These are phyloP conservation scores for Pocillopora damicornis DNA, from an alignment of 64 coral and sea anemone genomes.

Conservation along the genomic window DNA sequence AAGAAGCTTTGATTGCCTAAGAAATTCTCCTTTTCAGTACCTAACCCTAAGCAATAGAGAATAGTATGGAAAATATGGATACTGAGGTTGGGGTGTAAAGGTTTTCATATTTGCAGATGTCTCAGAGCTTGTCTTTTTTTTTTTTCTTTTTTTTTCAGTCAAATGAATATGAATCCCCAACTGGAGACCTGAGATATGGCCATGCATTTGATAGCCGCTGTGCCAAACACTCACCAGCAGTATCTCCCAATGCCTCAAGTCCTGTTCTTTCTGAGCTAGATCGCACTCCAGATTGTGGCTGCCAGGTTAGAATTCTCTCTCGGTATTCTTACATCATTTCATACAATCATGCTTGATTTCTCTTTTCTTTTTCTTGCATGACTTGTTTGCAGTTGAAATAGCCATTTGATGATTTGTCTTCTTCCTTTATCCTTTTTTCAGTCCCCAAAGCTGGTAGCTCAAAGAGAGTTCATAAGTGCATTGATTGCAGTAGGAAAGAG, in stretches of 20 bases:
- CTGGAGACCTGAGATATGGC: constrained; percentile 92
- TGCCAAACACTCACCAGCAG: constrained; percentile 60
- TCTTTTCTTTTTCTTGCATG: neutral
- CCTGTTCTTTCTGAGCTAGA: constrained; percentile 81
- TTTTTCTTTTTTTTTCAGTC: constrained; percentile 47
- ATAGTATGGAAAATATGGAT: neutral
- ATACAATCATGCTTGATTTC: neutral
- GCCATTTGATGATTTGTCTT: neutral
- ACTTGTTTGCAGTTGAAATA: too few species aligned
- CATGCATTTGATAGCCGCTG: constrained; percentile 99
- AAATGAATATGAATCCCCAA: constrained; percentile 68
- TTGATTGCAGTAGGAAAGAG: constrained; percentile 82
- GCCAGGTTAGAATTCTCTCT: constrained; percentile 51
- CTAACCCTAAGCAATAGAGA: too few species aligned
- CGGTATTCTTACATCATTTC: too few species aligned
- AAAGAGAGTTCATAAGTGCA: constrained; percentile 94
- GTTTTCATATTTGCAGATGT: neutral
- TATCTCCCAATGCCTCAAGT: constrained; percentile 88
- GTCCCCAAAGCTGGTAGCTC: constrained; percentile 87
- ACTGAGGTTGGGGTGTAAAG: neutral
- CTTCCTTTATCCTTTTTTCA: neutral
- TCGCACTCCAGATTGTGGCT: constrained; percentile 65
- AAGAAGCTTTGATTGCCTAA: too few species aligned
- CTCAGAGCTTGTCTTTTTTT: neutral
- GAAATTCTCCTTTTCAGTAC: too few species aligned